Base-by-base conservation (phyloP, 2,797 vertebrate genomes). In the Esox lucius region DNA sequence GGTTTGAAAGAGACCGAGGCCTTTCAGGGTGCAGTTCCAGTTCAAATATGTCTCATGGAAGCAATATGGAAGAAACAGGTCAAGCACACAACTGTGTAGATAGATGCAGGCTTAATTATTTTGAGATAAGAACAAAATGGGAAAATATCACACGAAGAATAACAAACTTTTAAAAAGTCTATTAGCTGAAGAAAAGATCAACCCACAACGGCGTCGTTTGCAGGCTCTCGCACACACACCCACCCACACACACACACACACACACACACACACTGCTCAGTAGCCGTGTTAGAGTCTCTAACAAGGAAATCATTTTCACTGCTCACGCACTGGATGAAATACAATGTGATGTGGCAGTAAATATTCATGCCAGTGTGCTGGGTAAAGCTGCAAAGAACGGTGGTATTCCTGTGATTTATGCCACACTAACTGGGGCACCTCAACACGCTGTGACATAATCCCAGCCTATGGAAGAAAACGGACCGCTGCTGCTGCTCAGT, bases 321-420 rank as follows among this genome's bases (percentile, higher is more conserved):
- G 82, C 84, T 86, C 68, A 83, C 0, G 26, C 77, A 62, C 75
- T 80, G 48, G 71, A 76, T 83, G 84, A 82, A 83, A 87, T 83
- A 78, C 82, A 76, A 81, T 78, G 77, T 72, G 68, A 67, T 26
- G 15, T 81, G 77, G 78, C 78, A 75, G 80, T 80, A 85, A 87
- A 87, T 84, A 83, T 87, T 85, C 78, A 79, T 73, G 67, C 77
- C 78, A 84, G 78, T 81, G 79, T 79, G 77, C 68, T 80, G 79
- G 76, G 77, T 76, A 64, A 77, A 79, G 68, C 65, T 64, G 69
- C 61, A 67, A 19, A 65, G 19, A n/a, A 39, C 12, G 16, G 9
- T 24, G 56, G 56, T 24, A 24, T 12, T 59, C n/a, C 56, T 12
- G 56, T 24, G 56, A 59, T 24, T 22, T 24, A 59, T 12, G 22